phyloP scores from a whole-genome alignment of 64 coral and sea anemone species.

The Dendronephthya gigantea region DNA sequence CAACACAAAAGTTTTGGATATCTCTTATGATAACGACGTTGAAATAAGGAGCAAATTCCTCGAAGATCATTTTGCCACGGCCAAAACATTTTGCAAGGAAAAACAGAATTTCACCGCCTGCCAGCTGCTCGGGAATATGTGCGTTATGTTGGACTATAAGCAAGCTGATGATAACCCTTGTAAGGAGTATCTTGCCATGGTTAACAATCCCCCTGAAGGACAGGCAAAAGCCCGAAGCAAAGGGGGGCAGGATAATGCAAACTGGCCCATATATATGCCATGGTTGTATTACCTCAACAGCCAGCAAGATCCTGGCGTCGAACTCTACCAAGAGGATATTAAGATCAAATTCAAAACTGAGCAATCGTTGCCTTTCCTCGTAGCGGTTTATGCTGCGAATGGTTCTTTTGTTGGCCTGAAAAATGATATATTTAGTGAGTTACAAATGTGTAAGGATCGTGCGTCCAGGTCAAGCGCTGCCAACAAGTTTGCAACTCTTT shows the following conservation, averaged over 20 bases:
- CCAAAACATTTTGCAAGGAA: conserved; percentile 46
- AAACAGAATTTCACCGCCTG: conserved; percentile 76
- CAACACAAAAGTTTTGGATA: conserved; percentile 4
- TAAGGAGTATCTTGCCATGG: conserved; percentile 33
- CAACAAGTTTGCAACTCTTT: conserved; percentile 87
- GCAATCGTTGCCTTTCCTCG: conserved; percentile 30
- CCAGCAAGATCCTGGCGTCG: conserved; percentile 27
- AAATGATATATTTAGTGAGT: conserved; percentile 20
- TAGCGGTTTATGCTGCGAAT: conserved; percentile 61
- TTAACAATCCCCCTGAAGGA: neutral
- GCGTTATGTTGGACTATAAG: conserved; percentile 63
- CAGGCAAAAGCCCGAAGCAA: neutral
- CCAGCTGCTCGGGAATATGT: conserved; percentile 85
- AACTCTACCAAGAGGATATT: conserved; percentile 56
- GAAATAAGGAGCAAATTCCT: conserved; percentile 47
- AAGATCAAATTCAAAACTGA: conserved; percentile 46
- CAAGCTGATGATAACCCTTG: conserved; percentile 34
- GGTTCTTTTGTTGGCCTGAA: conserved; percentile 62
- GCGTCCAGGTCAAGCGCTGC: conserved; percentile 65
- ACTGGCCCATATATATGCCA: conserved; percentile 78
- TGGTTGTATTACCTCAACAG: conserved; percentile 66
- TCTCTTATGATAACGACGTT: conserved; percentile 52
- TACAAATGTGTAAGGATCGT: conserved; percentile 71
- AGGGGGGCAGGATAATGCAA: neutral
- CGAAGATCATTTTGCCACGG: conserved; percentile 45